Evolutionary conservation across 2,797 vertebrate genomes (phyloP).

Genomic region (Gymnoscopelus microlampas): DNA sequence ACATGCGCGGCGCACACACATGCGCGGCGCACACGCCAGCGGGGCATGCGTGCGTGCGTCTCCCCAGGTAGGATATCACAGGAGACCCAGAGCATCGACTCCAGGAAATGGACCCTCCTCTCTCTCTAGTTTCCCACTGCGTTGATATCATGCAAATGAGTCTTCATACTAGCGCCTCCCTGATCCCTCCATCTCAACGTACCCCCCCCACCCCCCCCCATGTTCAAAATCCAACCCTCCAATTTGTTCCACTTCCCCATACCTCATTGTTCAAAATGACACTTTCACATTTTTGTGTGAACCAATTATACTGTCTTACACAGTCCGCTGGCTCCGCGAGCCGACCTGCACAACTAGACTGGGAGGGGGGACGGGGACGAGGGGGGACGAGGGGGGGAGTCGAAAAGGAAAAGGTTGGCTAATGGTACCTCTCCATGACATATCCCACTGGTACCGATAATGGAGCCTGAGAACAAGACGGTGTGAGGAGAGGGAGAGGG

Average conservation of each 20-base stretch:
- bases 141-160: slow-evolving; percentile 67
- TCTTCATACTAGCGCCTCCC: slow-evolving; percentile 7
- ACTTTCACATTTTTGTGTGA: slow-evolving; percentile 81
- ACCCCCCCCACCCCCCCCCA: neutral
- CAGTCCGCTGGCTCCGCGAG: slow-evolving; percentile 75
- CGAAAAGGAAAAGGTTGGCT: slow-evolving; percentile 35
- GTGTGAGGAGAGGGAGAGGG: slow-evolving; percentile 23
- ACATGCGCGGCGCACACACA: too few relatives aligned
- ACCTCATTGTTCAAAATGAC: slow-evolving; percentile 83
- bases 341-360: slow-evolving; percentile 67
- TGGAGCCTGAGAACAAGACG: slow-evolving; percentile 30
- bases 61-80: slow-evolving; percentile 40
- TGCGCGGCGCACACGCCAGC: too few relatives aligned
- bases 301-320: slow-evolving; percentile 82
- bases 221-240: slow-evolving; percentile 71
- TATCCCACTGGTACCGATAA: slow-evolving; percentile 49
- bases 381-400: slow-evolving; percentile 10
- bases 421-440: slow-evolving; percentile 58
- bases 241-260: slow-evolving; percentile 82
- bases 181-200: slow-evolving; percentile 2
- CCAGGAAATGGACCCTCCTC: slow-evolving; percentile 46
- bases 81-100: slow-evolving; percentile 32
- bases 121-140: slow-evolving; percentile 36
- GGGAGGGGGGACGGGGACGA: slow-evolving; percentile 1
- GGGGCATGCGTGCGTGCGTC: neutral